Evolutionary conservation across 2,797 vertebrate species (phyloP), one percentile per base, ranked within the genome.

Genomic region (Dicrostonyx torquatus): DNA sequence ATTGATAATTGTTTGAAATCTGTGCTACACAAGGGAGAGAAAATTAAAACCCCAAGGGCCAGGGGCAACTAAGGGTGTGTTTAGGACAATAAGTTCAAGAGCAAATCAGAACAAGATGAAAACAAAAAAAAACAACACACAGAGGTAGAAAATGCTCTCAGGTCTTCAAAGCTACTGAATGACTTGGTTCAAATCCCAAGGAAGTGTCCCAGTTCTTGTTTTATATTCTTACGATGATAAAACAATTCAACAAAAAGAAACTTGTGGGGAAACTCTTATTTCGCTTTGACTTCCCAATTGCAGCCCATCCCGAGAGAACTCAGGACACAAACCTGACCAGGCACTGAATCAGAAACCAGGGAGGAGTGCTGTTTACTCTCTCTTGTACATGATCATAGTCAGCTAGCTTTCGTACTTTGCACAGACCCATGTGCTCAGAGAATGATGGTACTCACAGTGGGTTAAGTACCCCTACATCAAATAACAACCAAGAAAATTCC

Each of bases 1-100:
- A 93, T 89, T 84, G 92, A 88, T 77, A 13, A 34, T 88, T 96
- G 2, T 11, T 82, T 93, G 64, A 90, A 90, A 50, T 80, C 26
- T 77, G 5, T 18, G 50, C 6, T 86, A 92, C 31, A 90, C 37
- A 84, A 24, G 43, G 80, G 83, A 12, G 55, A 94, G 58, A 86
- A 94, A 84, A 90, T 72, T 62, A 75, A 94, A 94, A 60, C 31
- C 62, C 64, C 68, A 82, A 79, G 64, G 50, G 17, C n/a, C 94
- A 29, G 7, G 37, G 29, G 77, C 40, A 95, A 92, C n/a, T 73
- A 34, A 77, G 58, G 9, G 3, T 84, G 58, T 15, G 29, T 6
- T 3, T 89, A 18, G 88, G 91, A 92, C 4, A 15, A 14, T 24
- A 70, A 85, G 50, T 90, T 53, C 20, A 72, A 78, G 43, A 90